These are phyloP conservation scores for Spinibarbus caldwelli DNA, from an alignment of 2,797 vertebrate genomes.

Conservation along the genomic window DNA sequence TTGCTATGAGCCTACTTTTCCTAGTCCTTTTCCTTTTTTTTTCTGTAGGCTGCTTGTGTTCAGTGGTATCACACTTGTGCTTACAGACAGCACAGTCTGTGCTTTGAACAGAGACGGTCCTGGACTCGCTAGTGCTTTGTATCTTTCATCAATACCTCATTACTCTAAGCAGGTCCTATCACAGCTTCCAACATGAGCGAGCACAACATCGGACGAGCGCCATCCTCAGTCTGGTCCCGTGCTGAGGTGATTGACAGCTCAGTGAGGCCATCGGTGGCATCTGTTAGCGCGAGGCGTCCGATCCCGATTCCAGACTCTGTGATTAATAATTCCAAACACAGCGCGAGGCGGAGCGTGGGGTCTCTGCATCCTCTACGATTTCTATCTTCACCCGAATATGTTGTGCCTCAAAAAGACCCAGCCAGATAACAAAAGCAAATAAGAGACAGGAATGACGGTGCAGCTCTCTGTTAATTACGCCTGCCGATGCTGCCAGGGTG, in stretches of 20 bases:
- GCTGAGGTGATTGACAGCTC: slow-evolving; percentile 46
- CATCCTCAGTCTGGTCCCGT: slow-evolving; percentile 38
- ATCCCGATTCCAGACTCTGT: slow-evolving; percentile 49
- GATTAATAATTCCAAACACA: slow-evolving; percentile 60
- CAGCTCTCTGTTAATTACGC: slow-evolving; percentile 53
- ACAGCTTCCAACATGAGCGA: slow-evolving; percentile 15
- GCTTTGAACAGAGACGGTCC: slow-evolving; percentile 7
- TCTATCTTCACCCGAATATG: slow-evolving; percentile 56
- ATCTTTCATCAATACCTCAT: slow-evolving; percentile 49
- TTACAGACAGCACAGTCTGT: slow-evolving; percentile 23
- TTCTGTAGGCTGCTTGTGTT: background rate
- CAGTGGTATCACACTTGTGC: background rate
- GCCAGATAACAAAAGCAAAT: slow-evolving; percentile 54
- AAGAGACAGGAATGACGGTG: slow-evolving; percentile 36
- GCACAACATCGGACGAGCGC: slow-evolving; percentile 7
- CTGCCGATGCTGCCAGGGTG: slow-evolving; percentile 19
- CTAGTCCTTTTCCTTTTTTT: background rate
- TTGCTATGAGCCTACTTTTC: no score
- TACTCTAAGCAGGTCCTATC: slow-evolving; percentile 37
- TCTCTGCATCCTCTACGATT: slow-evolving; percentile 48
- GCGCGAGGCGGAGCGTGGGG: slow-evolving; percentile 33
- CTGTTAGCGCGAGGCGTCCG: slow-evolving; percentile 39
- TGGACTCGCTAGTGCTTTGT: background rate
- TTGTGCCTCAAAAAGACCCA: slow-evolving; percentile 45
- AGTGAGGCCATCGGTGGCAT: slow-evolving; percentile 49